These are phyloP conservation scores for Vidua chalybeata DNA, from an alignment of 2,113 vertebrate genomes.

Conservation along the genomic window DNA sequence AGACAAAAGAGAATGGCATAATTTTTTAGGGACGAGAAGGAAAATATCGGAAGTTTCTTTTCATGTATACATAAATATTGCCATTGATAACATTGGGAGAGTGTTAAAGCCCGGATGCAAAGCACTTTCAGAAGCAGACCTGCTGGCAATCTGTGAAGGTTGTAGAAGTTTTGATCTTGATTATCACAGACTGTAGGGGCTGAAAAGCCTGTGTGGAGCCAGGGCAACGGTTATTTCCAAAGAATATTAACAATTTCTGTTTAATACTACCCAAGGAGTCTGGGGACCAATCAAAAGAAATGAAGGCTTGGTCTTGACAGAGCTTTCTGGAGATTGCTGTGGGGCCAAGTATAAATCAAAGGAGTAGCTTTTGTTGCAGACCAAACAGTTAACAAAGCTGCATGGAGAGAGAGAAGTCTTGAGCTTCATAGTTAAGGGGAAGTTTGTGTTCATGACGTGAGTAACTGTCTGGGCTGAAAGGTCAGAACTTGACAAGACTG, in stretches of 20 bases:
- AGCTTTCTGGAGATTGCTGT: not conserved
- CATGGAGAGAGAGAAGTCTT: not conserved
- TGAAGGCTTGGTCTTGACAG: not conserved
- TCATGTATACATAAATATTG: not conserved
- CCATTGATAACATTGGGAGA: not conserved
- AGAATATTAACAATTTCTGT: not conserved
- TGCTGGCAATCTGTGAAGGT: not conserved
- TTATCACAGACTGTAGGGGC: not conserved
- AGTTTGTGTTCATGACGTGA: not conserved
- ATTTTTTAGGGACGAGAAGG: not conserved
- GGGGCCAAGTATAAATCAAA: not conserved
- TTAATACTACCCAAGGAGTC: not conserved
- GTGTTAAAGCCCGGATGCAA: not conserved
- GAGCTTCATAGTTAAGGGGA: not conserved
- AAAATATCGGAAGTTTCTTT: not conserved
- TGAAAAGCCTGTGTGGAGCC: not conserved
- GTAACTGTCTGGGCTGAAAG: constrained; percentile 4
- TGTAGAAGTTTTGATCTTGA: not conserved
- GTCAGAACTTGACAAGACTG: not conserved
- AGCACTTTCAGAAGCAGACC: not conserved
- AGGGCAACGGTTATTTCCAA: not conserved
- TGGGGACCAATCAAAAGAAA: not conserved
- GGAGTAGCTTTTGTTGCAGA: not conserved
- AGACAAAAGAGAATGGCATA: not conserved
- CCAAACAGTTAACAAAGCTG: not conserved